Base-by-base conservation (phyloP, 2,888 invertebrate genomes). In the Cyrtodaria siliqua region DNA sequence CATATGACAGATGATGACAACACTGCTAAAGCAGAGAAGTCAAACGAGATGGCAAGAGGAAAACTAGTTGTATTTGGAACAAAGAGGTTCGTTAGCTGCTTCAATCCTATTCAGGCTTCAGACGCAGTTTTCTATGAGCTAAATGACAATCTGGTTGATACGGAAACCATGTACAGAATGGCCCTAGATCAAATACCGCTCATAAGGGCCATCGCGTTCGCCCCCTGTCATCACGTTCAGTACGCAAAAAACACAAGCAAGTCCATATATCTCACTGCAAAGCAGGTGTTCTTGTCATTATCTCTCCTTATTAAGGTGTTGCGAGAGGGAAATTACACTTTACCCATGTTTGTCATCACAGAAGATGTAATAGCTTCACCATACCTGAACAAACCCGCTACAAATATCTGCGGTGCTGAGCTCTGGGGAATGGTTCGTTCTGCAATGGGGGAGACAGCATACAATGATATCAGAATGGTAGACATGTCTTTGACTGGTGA, bases 391-490 rank as follows among this genome's bases (percentile, higher is more conserved):
- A 64, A 59, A 44, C 24, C 38, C 9, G 55, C 44, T 1, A 27
- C 61, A n/a, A 68, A 74, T 57, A 38, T 82, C 0, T 47, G 66
- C 24, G 82, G 79, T 20, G 55, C 72, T 18, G 79, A 82, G 47
- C 20, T 82, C 1, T 82, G 82, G 82, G 82, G 82, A 23, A 59
- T 77, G 60, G 55, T 68, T 1, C 60, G 82, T 16, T 61, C 62
- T n/a, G 53, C 62, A 27, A 38, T 59, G 27, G 42, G 38, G 20
- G 60, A 72, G 44, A 61, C 33, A 18, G 49, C 47, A 12, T 56
- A 70, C 61, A 42, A 26, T 2, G 57, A 76, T 42, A n/a, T 76
- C 1, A 60, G 59, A 16, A 12, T 70, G n/a, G 14, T 76, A 18
- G 76, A 76, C 42, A 57, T 76, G 49, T 52, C 60, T 12, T 23